Percentiles rank a stretch among this genome's conserved stretches.
phyloP scores from a whole-genome alignment of 1,140 invertebrate genomes.

The Ceratina calcarata region DNA sequence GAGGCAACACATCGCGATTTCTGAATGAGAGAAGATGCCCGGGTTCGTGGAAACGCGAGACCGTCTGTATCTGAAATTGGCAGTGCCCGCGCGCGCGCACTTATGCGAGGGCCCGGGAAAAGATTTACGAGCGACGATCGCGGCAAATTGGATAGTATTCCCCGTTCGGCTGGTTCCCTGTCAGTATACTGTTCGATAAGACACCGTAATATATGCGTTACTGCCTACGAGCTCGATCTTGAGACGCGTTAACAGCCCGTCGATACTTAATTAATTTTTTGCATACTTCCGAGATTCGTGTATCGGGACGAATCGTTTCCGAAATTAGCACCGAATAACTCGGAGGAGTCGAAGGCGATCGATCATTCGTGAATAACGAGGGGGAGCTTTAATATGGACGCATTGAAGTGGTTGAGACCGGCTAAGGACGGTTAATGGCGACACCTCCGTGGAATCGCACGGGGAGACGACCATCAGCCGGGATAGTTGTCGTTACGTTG shows the following conservation, averaged over 20 bases:
- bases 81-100: neutral
- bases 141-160: slow-evolving; percentile 37
- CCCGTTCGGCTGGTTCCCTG: neutral
- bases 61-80: slow-evolving; percentile 40
- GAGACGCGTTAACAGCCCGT: neutral
- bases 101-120: neutral
- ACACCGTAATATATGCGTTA: neutral
- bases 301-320: too few relatives aligned
- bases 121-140: slow-evolving; percentile 13
- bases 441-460: slow-evolving; percentile 14
- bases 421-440: slow-evolving; percentile 6
- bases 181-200: neutral
- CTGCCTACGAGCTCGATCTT: too few relatives aligned
- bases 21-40: too few relatives aligned
- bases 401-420: slow-evolving; percentile 1
- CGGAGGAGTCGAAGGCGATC: neutral
- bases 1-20: slow-evolving; percentile 13
- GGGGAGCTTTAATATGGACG: slow-evolving; percentile 12
- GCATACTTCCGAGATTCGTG: too few relatives aligned
- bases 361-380: neutral
- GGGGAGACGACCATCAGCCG: slow-evolving; percentile 45
- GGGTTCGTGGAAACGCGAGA: slow-evolving; percentile 32
- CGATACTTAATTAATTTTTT: neutral
- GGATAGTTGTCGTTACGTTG: slow-evolving; percentile 55
- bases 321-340: too few relatives aligned